Base-by-base conservation (phyloP, 1,140 invertebrate genomes). In the Belonocnema kinseyi region DNA sequence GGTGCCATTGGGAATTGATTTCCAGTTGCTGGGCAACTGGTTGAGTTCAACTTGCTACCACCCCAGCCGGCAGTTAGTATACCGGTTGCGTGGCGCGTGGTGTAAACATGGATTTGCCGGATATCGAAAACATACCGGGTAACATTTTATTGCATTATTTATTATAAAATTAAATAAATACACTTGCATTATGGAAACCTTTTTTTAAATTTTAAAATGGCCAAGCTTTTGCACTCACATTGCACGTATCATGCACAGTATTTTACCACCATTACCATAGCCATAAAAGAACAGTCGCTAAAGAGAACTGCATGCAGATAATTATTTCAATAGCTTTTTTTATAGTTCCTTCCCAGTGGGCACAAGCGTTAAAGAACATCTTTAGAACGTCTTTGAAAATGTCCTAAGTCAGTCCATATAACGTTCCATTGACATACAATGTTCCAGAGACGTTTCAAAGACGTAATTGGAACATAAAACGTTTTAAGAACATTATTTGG, bases 71-170 rank as follows among this genome's bases (percentile, higher is more conserved):
- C 80, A 82, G 82, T 88, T 82, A 85, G 85, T 87, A 82, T 80
- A 82, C 82, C 81, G 79, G 83, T 86, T 83, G 74, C 77, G 82
- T 83, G 82, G 78, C 80, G 78, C 76, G 85, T 80, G 81, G 77
- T 80, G 80, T 79, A 80, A 88, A 80, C 82, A 89, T 89, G 88
- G 87, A 87, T 73, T 82, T 89, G 72, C 82, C 87, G 50, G 88
- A 89, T 72, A 84, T 89, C 78, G 88, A 89, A 73, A 86, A 85
- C 51, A 89, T 89, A 87, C 88, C 88, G 70, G 88, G 88, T 89
- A 89, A 88, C 83, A 56, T 83, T 83, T 80, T 75, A 71, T 71
- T 74, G 56, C 58, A 76, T 80, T n/a, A 21, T 52, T 77, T 72
- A 66, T n/a, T 50, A 80, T 66, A 80, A 78, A 80, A 78, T 56